These are phyloP conservation scores for Chinchilla lanigera DNA, from an alignment of 2,113 vertebrate species.

Conservation along the genomic window DNA sequence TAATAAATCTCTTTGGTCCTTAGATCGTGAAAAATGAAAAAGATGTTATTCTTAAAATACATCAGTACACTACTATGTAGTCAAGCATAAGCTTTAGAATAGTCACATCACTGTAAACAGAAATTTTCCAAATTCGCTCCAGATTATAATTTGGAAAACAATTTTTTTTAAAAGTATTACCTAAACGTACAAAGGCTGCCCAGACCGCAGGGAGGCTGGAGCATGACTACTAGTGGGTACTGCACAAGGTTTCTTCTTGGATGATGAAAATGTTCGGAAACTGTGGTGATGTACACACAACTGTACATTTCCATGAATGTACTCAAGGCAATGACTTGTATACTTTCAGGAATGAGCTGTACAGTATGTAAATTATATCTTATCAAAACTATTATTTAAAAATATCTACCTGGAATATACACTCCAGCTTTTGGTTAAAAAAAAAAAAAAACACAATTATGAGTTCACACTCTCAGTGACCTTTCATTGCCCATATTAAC, in stretches of 20 bases:
- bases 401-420: background rate
- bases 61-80: background rate
- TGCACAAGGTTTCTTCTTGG: background rate
- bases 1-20: slow-evolving; percentile 7
- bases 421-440: background rate
- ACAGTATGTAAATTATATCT: background rate
- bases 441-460: background rate
- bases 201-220: background rate
- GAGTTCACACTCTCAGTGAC: background rate
- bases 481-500: slow-evolving; percentile 10
- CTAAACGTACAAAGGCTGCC: slow-evolving; percentile 33
- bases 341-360: background rate
- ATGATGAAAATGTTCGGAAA: slow-evolving; percentile 29
- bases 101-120: background rate
- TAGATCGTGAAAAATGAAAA: slow-evolving; percentile 6
- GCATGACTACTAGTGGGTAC: background rate
- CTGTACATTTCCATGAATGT: background rate
- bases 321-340: background rate
- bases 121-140: slow-evolving; percentile 41
- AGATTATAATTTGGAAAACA: slow-evolving; percentile 55
- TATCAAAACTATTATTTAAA: slow-evolving; percentile 50
- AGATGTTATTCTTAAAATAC: background rate
- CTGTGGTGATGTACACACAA: background rate
- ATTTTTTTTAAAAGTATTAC: slow-evolving; percentile 24
- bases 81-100: slow-evolving; percentile 48